Conservation (phyloP, 2,113 vertebrate species). For the Heliornis fulica region DNA sequence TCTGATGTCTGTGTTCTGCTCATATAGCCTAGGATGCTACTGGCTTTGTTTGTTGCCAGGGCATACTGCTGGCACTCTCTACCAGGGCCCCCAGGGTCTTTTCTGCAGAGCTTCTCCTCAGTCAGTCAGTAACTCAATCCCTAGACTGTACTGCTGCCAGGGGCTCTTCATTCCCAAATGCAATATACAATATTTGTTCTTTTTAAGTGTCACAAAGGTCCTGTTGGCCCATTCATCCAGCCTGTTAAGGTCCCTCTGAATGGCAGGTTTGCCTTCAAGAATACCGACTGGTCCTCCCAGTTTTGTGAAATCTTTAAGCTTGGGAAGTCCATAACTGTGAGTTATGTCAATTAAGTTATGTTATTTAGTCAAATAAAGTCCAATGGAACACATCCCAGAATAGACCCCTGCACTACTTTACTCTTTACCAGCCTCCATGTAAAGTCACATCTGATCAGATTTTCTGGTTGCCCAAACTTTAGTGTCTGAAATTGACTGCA, state of each 20-base stretch:
- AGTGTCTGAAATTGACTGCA: not conserved
- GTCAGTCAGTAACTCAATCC: not conserved
- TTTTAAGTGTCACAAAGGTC: not conserved
- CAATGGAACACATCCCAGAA: not conserved
- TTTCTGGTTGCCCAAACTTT: not conserved
- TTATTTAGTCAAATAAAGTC: too few species aligned
- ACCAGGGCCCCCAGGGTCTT: not conserved
- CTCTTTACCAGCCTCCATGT: not conserved
- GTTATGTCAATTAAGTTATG: too few species aligned
- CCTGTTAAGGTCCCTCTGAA: not conserved
- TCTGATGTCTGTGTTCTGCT: not conserved
- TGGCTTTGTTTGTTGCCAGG: not conserved
- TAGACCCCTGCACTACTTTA: not conserved
- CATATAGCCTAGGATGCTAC: not conserved
- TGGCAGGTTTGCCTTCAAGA: not conserved
- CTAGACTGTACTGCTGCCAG: not conserved
- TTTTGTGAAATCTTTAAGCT: not conserved
- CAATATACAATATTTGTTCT: not conserved
- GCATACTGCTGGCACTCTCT: not conserved
- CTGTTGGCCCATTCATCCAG: not conserved
- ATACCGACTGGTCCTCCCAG: not conserved
- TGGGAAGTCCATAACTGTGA: not conserved
- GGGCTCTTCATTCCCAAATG: not conserved
- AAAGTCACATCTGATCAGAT: not conserved
- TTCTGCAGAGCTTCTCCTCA: not conserved